phyloP scores from a whole-genome alignment of 2,797 vertebrate species.

The Vipera ursinii region DNA sequence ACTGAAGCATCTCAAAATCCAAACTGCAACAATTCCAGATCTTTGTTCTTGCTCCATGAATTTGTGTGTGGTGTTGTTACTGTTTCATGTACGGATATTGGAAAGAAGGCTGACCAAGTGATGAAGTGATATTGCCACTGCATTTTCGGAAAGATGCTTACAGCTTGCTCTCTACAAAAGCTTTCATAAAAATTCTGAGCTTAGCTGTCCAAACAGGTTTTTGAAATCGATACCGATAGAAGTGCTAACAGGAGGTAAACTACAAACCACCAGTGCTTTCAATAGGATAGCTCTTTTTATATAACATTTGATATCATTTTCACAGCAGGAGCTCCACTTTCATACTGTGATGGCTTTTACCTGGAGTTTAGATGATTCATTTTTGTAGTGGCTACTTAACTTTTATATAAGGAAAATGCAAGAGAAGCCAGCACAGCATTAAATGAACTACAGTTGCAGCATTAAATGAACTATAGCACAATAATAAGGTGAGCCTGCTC shows the following conservation, averaged over 20 bases:
- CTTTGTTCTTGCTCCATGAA: constrained; percentile 5
- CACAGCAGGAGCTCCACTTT: constrained; percentile 71
- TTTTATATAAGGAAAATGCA: constrained; percentile 72
- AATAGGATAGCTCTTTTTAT: constrained; percentile 71
- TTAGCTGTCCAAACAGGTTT: constrained; percentile 68
- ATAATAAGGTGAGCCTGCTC: constrained; percentile 54
- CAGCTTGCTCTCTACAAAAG: constrained; percentile 45
- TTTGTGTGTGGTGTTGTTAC: not conserved
- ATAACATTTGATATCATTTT: constrained; percentile 74
- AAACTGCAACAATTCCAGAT: constrained; percentile 2
- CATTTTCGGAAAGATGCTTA: constrained; percentile 51
- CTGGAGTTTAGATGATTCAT: constrained; percentile 74
- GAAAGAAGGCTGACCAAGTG: constrained; percentile 16
- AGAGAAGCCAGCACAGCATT: constrained; percentile 67
- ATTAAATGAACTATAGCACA: constrained; percentile 61
- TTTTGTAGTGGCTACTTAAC: constrained; percentile 74
- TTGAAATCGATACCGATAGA: constrained; percentile 71
- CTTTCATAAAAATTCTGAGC: constrained; percentile 53
- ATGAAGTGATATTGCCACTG: constrained; percentile 44
- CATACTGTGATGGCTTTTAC: constrained; percentile 72
- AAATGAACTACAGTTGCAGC: constrained; percentile 64
- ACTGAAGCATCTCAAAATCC: constrained; percentile 5
- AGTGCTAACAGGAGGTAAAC: constrained; percentile 68
- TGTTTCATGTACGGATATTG: not conserved
- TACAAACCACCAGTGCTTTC: constrained; percentile 70